These are phyloP conservation scores for Crossaster papposus DNA, from an alignment of 53 echinoderm and acorn worm species.

Conservation along the genomic window DNA sequence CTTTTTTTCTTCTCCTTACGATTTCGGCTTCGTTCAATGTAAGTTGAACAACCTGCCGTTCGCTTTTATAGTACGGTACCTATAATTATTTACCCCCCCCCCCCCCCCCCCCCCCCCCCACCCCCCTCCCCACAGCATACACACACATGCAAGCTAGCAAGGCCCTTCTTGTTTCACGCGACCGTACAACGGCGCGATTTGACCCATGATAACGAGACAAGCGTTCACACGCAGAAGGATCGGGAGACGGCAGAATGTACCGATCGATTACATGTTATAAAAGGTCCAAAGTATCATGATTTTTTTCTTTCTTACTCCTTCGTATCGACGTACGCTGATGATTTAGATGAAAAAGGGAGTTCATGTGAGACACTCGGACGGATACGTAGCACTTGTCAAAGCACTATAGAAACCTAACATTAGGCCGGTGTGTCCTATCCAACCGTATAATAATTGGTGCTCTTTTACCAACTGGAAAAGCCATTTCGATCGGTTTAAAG, in stretches of 20 bases:
- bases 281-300: background rate
- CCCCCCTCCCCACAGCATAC: background rate
- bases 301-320: background rate
- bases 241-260: background rate
- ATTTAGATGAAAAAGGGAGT: background rate
- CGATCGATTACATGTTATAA: slow-evolving; percentile 11
- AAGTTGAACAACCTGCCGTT: slow-evolving; percentile 8
- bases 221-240: background rate
- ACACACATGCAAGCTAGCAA: no score
- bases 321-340: no score
- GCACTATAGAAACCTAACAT: background rate
- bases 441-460: no score
- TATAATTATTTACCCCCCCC: no score
- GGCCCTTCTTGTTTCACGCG: background rate
- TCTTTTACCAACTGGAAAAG: no score
- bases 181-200: background rate
- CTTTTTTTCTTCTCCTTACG: no score
- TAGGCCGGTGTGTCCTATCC: no score
- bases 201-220: slow-evolving; percentile 33
- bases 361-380: background rate
- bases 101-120: no score
- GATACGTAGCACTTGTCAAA: background rate
- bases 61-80: background rate
- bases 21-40: background rate
- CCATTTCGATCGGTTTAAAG: no score